Percentiles rank a stretch among this genome's conserved stretches.
phyloP scores from a whole-genome alignment of 2,113 vertebrate species.

The Pseudopodoces humilis region DNA sequence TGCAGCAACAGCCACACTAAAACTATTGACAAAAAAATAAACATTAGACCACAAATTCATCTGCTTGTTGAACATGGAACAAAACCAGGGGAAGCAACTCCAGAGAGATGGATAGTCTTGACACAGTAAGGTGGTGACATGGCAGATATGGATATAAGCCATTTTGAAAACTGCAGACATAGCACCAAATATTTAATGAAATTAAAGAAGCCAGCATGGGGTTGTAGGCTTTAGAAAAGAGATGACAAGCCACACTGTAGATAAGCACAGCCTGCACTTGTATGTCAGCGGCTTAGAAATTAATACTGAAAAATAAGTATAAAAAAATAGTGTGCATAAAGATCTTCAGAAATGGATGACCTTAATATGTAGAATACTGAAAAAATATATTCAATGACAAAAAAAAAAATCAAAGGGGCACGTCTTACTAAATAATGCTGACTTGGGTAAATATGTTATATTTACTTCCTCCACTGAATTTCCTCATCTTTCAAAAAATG shows the following conservation, averaged over 20 bases:
- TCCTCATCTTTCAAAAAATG: not conserved
- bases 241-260: not conserved
- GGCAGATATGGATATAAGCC: not conserved
- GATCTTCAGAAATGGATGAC: not conserved
- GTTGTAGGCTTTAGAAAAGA: not conserved
- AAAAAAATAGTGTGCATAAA: not conserved
- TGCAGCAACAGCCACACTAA: not conserved
- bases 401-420: not conserved
- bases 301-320: not conserved
- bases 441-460: fast-evolving
- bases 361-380: not conserved
- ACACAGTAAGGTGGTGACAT: not conserved
- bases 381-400: not conserved
- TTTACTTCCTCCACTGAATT: not conserved
- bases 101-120: not conserved
- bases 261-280: not conserved
- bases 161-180: not conserved
- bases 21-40: not conserved
- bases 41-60: not conserved
- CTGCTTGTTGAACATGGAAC: not conserved
- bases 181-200: not conserved
- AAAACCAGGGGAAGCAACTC: not conserved
- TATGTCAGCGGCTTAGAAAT: not conserved
- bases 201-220: not conserved
- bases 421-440: not conserved